Evolutionary conservation across 2,888 invertebrate genomes (phyloP).

Genomic region (Oasisia sp.): DNA sequence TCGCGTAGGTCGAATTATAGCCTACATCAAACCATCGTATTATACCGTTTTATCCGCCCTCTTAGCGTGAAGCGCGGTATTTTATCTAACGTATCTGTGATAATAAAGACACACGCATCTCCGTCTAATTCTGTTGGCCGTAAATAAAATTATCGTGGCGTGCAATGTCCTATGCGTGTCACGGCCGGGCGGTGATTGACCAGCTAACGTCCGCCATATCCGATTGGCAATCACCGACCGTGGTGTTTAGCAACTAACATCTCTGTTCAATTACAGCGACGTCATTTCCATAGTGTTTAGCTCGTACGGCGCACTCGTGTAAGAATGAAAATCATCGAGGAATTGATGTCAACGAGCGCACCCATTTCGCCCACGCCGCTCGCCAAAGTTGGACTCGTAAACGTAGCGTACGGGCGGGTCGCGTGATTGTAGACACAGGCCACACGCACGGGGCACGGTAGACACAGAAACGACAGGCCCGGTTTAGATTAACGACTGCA

Average conservation of each 20-base stretch:
- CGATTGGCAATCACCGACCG: not conserved
- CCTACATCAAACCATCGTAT: no score
- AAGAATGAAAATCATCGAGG: not conserved
- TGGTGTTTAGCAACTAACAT: conserved; percentile 17
- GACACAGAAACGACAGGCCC: not conserved
- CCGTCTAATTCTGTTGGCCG: not conserved
- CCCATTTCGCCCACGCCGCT: not conserved
- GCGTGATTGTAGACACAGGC: not conserved
- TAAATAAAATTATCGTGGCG: not conserved
- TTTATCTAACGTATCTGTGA: not conserved
- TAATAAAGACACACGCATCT: not conserved
- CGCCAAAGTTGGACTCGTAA: not conserved
- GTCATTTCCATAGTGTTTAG: not conserved
- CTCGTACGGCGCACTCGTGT: not conserved
- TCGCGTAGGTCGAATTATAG: no score
- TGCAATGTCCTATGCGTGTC: not conserved
- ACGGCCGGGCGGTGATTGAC: not conserved
- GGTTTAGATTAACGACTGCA: conserved; percentile 1
- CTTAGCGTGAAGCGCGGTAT: no score
- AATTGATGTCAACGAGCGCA: not conserved
- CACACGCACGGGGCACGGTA: not conserved
- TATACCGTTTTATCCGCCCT: no score
- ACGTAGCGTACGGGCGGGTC: not conserved
- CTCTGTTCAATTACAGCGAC: not conserved
- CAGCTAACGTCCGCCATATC: not conserved